phyloP scores from a whole-genome alignment of 2,113 vertebrate species.

The Odobenus rosmarus region DNA sequence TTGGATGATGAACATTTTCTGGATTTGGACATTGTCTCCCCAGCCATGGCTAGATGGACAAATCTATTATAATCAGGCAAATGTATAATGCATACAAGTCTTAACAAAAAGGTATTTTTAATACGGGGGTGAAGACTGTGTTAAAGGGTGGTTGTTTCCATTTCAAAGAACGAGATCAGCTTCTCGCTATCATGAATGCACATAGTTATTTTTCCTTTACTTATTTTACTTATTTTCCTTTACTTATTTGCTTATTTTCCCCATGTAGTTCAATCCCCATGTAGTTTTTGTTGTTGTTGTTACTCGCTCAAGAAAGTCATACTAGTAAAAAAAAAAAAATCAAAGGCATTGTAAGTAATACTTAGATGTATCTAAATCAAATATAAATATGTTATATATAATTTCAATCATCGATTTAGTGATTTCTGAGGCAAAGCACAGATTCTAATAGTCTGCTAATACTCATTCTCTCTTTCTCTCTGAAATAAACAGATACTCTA shows the following conservation, averaged over 20 bases:
- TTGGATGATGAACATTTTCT: not conserved
- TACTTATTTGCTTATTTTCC: not conserved
- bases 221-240: not conserved
- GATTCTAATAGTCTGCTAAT: not conserved
- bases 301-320: not conserved
- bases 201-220: not conserved
- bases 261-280: not conserved
- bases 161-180: not conserved
- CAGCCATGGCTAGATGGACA: not conserved
- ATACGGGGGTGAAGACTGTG: not conserved
- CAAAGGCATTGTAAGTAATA: not conserved
- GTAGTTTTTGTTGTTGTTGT: not conserved
- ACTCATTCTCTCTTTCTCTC: not conserved
- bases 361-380: not conserved
- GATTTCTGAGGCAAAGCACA: not conserved
- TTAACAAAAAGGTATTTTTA: constrained; percentile 1
- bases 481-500: not conserved
- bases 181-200: not conserved
- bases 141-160: not conserved
- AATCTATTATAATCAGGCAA: not conserved
- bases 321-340: not conserved
- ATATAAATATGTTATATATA: not conserved
- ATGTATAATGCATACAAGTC: not conserved
- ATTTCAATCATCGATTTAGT: not conserved
- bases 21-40: not conserved